Evolutionary conservation across 2,888 invertebrate genomes (phyloP), one percentile per base, ranked within the genome.

Genomic region (Anticlea derivata): DNA sequence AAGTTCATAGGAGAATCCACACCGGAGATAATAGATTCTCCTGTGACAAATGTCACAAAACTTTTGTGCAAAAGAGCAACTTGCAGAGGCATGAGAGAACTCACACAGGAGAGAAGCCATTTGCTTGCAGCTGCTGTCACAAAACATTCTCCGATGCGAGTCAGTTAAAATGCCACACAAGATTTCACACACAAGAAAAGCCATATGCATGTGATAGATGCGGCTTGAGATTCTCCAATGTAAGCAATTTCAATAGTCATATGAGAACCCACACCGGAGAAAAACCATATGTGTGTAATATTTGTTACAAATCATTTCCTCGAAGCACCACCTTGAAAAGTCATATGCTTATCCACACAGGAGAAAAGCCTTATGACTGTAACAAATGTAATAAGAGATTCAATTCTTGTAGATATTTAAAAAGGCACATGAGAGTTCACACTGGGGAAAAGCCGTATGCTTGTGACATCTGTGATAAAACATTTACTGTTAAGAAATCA

Each of bases 181-280:
- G 53, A 44, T 41, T 48, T 31, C 53, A 53, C 22, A 53, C 53
- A 8, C 39, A 45, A 44, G 53, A 53, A 31, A 53, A 53, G 11
- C 53, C 53, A 1, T 53, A 53, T 48, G 53, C 53, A 1, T 53
- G 53, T 35, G 53, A 53, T 13, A 44, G 51, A 40, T 56, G 55
- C 43, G 49, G 50, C 10, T 7, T 47, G 31, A 43, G 50, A 24
- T 56, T 56, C 12, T 52, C 49, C 1, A 50, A 53, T 49, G 41
- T 46, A 7, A 58, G 41, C 7, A 35, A 47, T 40, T 44, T 43
- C 7, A 44, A 56, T 34, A 48, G 48, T 12, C 53, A 53, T 27
- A 48, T 48, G 44, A 34, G 53, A 38, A 53, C 44, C 7, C 53
- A 53, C 26, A 53, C 53, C 4, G 53, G 53, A 7, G 53, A 45